Base-by-base conservation (phyloP, 2,888 invertebrate genomes). In the Callyntrura sp. region DNA sequence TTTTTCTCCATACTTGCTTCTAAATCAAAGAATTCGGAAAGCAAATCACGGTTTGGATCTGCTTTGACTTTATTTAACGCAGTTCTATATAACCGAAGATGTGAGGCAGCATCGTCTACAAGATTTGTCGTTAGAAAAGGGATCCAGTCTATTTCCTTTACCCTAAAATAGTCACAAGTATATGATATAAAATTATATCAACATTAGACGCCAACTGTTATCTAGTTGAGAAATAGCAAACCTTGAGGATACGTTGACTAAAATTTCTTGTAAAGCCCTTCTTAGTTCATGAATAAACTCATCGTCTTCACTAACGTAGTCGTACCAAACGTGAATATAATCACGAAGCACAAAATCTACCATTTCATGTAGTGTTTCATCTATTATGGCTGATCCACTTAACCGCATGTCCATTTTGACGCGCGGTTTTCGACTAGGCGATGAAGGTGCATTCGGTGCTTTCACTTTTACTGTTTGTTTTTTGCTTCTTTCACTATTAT, bases 81-180 rank as follows among this genome's bases (percentile, higher is more conserved):
- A 94, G 97, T 97, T 93, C 98, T 96, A 94, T 97, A 98, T 25
- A 98, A 95, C 92, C 98, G 96, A 92, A 98, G 96, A 95, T 98
- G 98, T 35, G 97, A 97, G 0, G 98, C 98, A 92, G 98, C 96
- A 95, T 98, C 98, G 94, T 98, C 98, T 0, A 98, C 98, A 90
- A 98, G 95, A 91, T 96, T 96, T 48, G 97, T 97, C 23, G 98
- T 98, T 90, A 98, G 95, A 93, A 97, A 97, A 55, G 97, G 97
- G 93, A 98, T 97, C 98, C 98, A 98, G 94, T 98, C 98, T 14
- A 98, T 97, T 94, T 97, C 96, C 95, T 98, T 98, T 70, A 97
- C 94, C 92, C 95, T 95, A 12, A 73, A 73, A 45, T 25, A 43
- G 17, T 11, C n/a, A n/a, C n/a, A n/a, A n/a, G n/a, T n/a, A n/a